Conservation (phyloP, 1,140 invertebrate species). For the Megathymus violae region DNA sequence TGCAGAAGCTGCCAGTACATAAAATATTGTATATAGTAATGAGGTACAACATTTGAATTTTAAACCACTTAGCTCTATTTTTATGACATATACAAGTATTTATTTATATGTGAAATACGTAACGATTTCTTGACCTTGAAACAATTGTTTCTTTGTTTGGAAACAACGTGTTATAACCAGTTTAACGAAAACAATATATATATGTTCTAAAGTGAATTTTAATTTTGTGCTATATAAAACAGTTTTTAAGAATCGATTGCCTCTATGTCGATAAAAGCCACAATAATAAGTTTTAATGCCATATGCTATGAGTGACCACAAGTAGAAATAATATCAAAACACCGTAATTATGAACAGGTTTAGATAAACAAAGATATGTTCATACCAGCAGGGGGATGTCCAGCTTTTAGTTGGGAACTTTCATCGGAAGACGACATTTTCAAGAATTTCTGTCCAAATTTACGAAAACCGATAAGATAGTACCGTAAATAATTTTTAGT, state of each 20-base stretch:
- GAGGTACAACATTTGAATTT: no score
- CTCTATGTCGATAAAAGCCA: not conserved
- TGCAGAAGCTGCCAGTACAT: no score
- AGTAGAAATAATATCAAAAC: not conserved
- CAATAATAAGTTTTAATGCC: not conserved
- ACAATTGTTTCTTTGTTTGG: conserved; percentile 58
- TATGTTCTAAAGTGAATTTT: not conserved
- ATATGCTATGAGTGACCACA: not conserved
- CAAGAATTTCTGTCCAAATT: conserved; percentile 28
- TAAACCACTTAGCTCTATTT: no score
- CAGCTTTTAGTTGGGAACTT: conserved; percentile 88
- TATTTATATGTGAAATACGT: no score
- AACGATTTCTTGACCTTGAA: conserved; percentile 55
- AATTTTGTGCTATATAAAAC: not conserved
- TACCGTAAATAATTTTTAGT: conserved; percentile 54
- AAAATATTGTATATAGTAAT: no score
- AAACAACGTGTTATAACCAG: conserved; percentile 41
- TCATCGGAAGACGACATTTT: conserved; percentile 84
- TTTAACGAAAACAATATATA: conserved; percentile 4
- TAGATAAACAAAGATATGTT: conserved; percentile 33
- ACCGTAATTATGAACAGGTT: conserved; percentile 2
- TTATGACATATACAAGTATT: no score
- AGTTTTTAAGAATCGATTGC: not conserved
- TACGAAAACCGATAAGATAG: conserved; percentile 58
- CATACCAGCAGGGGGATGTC: conserved; percentile 94